Evolutionary conservation across 2,797 vertebrate species (phyloP).

Genomic region (Crenuchus spilurus): DNA sequence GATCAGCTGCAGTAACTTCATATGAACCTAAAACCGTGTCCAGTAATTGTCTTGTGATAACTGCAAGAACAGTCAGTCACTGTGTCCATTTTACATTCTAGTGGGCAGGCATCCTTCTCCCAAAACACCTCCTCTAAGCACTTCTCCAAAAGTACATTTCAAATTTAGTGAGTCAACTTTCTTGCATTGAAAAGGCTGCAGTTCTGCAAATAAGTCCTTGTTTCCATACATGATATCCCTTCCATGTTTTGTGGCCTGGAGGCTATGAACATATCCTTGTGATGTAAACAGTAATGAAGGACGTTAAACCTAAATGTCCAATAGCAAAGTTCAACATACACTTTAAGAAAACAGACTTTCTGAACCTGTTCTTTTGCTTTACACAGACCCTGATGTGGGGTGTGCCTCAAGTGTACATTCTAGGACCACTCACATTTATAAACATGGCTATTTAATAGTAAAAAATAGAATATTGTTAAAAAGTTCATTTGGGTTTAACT

Average conservation of each 20-base stretch:
- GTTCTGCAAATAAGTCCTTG: background rate
- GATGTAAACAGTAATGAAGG: slow-evolving; percentile 8
- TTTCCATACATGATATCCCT: no score
- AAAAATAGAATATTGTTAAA: no score
- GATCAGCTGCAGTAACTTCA: background rate
- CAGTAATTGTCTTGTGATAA: background rate
- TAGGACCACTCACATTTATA: background rate
- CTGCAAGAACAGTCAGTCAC: background rate
- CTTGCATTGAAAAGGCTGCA: no score
- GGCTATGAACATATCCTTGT: background rate
- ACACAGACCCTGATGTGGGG: background rate
- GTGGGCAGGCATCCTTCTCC: background rate
- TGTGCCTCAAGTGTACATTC: background rate
- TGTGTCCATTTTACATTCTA: background rate
- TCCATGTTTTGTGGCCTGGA: slow-evolving; percentile 3
- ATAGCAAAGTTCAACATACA: background rate
- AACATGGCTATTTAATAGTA: no score
- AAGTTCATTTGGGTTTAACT: no score
- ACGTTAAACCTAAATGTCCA: background rate
- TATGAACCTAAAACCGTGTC: background rate
- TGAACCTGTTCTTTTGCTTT: background rate
- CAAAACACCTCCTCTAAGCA: slow-evolving; percentile 10
- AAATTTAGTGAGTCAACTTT: no score
- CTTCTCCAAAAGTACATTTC: no score
- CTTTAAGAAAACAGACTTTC: background rate